Conservation (phyloP, 2,797 vertebrate species). For the Sebastes jordani region DNA sequence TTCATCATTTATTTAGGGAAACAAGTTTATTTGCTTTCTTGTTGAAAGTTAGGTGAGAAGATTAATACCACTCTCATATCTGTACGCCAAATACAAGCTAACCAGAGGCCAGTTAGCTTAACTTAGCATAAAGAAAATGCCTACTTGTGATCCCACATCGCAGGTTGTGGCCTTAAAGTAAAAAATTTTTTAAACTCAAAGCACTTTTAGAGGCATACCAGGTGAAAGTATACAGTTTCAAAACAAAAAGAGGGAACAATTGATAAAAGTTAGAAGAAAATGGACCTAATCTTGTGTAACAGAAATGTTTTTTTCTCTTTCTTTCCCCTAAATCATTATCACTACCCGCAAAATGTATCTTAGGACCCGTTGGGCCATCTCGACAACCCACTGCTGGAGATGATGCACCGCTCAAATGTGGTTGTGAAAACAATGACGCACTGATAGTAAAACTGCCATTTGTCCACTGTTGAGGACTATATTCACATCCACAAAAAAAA, state of each 20-base stretch:
- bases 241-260: not conserved
- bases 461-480: not conserved
- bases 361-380: not conserved
- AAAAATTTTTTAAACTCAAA: not conserved
- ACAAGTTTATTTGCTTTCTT: not conserved
- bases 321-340: not conserved
- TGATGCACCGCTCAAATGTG: not conserved
- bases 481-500: not conserved
- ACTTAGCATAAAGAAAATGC: not conserved
- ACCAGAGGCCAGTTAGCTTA: not conserved
- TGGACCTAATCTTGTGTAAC: not conserved
- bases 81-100: not conserved
- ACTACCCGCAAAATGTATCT: not conserved
- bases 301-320: not conserved
- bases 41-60: not conserved
- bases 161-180: not conserved
- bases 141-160: not conserved
- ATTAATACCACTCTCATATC: not conserved
- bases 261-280: not conserved
- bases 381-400: not conserved
- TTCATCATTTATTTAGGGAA: not conserved
- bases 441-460: not conserved
- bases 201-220: not conserved
- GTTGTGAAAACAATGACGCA: slow-evolving; percentile 10
- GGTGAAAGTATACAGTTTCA: not conserved